phyloP scores from a whole-genome alignment of 2,113 vertebrate genomes.

The Bombycilla garrulus region DNA sequence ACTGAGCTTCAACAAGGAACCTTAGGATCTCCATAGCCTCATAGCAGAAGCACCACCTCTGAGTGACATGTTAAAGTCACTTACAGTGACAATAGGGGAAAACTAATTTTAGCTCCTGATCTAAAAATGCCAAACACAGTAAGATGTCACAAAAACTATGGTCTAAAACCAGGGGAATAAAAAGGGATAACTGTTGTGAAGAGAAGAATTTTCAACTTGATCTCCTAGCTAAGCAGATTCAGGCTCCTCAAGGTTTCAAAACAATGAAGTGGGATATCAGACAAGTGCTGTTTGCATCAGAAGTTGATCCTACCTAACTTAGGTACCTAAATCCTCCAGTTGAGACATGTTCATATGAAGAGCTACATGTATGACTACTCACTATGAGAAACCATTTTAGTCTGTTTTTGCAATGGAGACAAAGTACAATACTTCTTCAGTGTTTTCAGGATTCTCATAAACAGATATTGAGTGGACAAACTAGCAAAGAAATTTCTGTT shows the following conservation, averaged over 20 bases:
- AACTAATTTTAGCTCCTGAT: neutral
- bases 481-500: neutral
- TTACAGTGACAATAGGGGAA: neutral
- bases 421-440: neutral
- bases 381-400: neutral
- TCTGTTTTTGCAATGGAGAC: neutral
- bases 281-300: neutral
- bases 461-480: neutral
- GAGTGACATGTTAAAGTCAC: neutral
- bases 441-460: neutral
- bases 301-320: neutral
- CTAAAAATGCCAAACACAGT: neutral
- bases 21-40: neutral
- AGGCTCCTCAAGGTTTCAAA: neutral
- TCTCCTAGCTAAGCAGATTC: neutral
- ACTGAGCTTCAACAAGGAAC: neutral
- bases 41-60: neutral
- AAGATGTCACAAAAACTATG: neutral
- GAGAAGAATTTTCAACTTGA: neutral
- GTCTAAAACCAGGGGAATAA: neutral
- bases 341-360: neutral
- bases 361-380: fast-evolving
- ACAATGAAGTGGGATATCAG: neutral
- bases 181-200: neutral
- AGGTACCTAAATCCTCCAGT: neutral